Base-by-base conservation (phyloP, 2,888 invertebrate genomes). In the Drosophila flavopinicola region DNA sequence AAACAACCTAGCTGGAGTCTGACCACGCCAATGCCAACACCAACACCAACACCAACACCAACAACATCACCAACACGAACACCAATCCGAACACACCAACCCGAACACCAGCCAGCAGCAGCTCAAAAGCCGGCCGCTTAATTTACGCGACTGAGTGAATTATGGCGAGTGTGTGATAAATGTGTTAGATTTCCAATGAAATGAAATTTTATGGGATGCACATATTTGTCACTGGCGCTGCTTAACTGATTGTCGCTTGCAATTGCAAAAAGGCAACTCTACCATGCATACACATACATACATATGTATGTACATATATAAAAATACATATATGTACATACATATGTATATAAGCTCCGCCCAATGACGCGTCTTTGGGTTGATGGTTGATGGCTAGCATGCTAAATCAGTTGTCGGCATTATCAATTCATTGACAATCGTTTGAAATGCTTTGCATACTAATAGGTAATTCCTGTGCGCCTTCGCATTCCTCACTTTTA, bases 391-490 rank as follows among this genome's bases (percentile, higher is more conserved):
- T 38, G 41, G 30, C 42, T 47, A 13, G 79, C 66, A 79, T 74
- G 51, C 58, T 37, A 58, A 74, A 57, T 52, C 59, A 51, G 25
- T 24, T 38, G 75, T 59, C 74, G 75, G 68, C 68, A 39, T 59
- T 72, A 54, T 78, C 66, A 65, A 68, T 77, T 77, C 71, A 71
- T 56, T 57, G 67, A 33, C 61, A 48, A 39, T 48, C 79, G 66
- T 83, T 83, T 75, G 75, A 83, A 85, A 69, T 65, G 85, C 60
- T 83, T 83, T 83, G 85, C 80, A 83, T 83, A 83, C 84, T 66
- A 82, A 82, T 76, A 20, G 20, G 4, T 20, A 52, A 49, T 35
- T 24, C 11, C 24, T 20, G 42, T 42, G 17, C 27, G 35, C 17
- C 27, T 13, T 10, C 6, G 30, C 15, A 32, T 9, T 48, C 35